These are phyloP conservation scores for Fregata magnificens DNA, from an alignment of 2,113 vertebrate genomes.

Conservation along the genomic window DNA sequence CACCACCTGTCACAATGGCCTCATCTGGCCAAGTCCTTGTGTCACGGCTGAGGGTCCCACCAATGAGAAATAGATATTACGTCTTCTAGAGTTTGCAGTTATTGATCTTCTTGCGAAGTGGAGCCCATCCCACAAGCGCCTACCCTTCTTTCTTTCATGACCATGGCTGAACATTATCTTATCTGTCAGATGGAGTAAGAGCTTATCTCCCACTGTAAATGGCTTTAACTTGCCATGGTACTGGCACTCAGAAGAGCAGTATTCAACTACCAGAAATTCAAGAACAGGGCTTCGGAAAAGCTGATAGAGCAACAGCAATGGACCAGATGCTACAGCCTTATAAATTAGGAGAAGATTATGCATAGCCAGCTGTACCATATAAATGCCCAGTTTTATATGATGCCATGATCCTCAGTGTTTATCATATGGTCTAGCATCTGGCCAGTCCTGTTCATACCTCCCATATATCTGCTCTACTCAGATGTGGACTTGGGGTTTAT, in stretches of 20 bases:
- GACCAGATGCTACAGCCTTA: slow-evolving; percentile 74
- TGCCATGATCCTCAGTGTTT: slow-evolving; percentile 67
- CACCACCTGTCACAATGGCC: neutral
- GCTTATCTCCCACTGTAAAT: neutral
- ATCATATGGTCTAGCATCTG: slow-evolving; percentile 77
- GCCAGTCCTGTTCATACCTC: slow-evolving; percentile 50
- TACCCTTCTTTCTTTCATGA: neutral
- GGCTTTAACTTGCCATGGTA: neutral
- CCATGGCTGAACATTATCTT: neutral
- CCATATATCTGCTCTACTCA: slow-evolving; percentile 67
- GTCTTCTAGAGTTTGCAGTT: neutral
- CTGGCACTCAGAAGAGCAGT: neutral
- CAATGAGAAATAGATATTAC: neutral
- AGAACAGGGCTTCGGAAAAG: slow-evolving; percentile 27
- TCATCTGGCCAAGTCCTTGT: neutral
- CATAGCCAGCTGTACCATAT: slow-evolving; percentile 72
- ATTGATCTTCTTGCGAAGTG: neutral
- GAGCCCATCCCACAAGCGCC: neutral
- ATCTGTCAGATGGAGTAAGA: neutral
- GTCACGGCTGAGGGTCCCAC: fast-evolving
- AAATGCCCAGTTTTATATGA: slow-evolving; percentile 69
- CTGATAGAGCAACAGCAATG: slow-evolving; percentile 59
- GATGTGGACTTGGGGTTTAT: slow-evolving; percentile 20
- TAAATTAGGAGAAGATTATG: slow-evolving; percentile 78
- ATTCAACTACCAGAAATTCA: slow-evolving; percentile 9